These are phyloP conservation scores for Heliconius congener DNA, from an alignment of 1,140 invertebrate genomes.

Conservation along the genomic window DNA sequence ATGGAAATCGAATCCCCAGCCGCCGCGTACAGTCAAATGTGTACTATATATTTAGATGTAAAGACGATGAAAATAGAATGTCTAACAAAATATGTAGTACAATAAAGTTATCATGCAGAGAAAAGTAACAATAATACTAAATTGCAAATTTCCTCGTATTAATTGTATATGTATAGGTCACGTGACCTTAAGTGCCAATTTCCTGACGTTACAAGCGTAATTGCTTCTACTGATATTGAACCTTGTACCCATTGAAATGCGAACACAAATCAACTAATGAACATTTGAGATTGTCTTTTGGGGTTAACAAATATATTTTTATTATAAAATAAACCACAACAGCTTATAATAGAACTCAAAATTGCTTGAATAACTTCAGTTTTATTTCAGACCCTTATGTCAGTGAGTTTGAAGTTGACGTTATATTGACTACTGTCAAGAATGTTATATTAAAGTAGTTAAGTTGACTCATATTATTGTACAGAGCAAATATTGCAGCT, in stretches of 20 bases:
- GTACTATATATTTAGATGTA: no score
- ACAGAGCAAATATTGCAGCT: not conserved
- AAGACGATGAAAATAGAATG: no score
- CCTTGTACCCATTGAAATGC: slow-evolving; percentile 16
- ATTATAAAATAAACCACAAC: not conserved
- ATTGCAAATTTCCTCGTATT: slow-evolving; percentile 6
- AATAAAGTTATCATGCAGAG: not conserved
- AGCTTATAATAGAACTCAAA: not conserved
- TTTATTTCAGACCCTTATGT: slow-evolving; percentile 8
- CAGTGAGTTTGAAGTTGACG: slow-evolving; percentile 28
- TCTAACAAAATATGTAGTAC: no score
- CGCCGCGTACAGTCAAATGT: no score
- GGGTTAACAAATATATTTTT: not conserved
- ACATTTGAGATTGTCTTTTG: not conserved
- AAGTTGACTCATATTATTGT: not conserved
- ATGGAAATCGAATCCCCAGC: not conserved
- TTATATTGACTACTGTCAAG: slow-evolving; percentile 31
- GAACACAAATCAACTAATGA: slow-evolving; percentile 2
- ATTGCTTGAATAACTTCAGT: not conserved
- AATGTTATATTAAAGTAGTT: slow-evolving; percentile 22
- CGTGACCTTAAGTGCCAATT: slow-evolving; percentile 42
- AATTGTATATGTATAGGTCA: slow-evolving; percentile 38
- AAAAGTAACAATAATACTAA: not conserved
- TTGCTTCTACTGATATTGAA: slow-evolving; percentile 16
- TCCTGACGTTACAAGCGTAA: slow-evolving; percentile 32